Base-by-base conservation (phyloP, 1,140 invertebrate genomes). In the Heliothis virescens region DNA sequence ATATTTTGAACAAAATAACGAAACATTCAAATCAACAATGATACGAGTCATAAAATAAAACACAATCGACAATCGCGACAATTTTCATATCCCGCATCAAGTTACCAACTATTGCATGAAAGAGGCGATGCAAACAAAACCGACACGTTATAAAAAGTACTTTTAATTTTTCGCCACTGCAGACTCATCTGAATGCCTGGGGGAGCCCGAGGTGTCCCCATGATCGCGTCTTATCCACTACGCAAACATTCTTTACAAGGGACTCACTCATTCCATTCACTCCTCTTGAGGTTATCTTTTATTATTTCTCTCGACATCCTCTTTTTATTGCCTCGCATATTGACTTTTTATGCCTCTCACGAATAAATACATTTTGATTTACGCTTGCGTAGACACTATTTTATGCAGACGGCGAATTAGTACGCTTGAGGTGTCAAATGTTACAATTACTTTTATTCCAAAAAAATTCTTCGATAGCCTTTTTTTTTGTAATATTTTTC, bases 321-420 rank as follows among this genome's bases (percentile, higher is more conserved):
- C 93, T 91, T 92, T 93, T 94, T 94, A 94, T 94, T 94, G 92
- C 93, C 89, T 87, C 91, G 91, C 91, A 94, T 94, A 94, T 94
- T 93, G 93, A 91, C 91, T 94, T 94, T 94, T 94, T 94, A 91
- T 93, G 87, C 91, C 84, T 86, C 85, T 82, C 85, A 83, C 80
- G 92, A 92, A 94, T 94, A 94, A 94, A 94, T 94, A 94, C 93
- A 94, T 94, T 94, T 92, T 92, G 92, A 94, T 94, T 94, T 90
- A 89, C 87, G 87, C 88, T 83, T 79, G 83, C 87, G 87, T 88
- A 83, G 79, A 80, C 90, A 87, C 82, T 87, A 86, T 90, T 90
- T 90, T 91, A 87, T 90, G 80, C 85, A 83, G 88, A 89, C 86
- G 59, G 83, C 76, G 87, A 91, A 92, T 93, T 92, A 93, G 87